Percentiles rank a stretch among this genome's conserved stretches.
Evolutionary conservation across 2,113 vertebrate genomes (phyloP).

Genomic region (Chelonoidis abingdonii): DNA sequence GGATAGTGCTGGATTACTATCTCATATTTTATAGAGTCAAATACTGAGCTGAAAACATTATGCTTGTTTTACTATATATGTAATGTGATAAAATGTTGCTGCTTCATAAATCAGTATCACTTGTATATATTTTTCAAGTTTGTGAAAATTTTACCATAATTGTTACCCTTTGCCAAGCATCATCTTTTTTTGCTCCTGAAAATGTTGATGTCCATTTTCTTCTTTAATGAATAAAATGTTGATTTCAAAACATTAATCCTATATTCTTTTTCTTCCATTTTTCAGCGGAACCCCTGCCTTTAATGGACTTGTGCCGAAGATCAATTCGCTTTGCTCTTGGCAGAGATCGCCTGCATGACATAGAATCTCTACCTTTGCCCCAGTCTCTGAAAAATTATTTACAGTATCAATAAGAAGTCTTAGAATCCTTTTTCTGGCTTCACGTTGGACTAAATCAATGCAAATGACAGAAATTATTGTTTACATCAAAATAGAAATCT

Average conservation of each 20-base stretch:
- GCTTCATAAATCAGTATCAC: not conserved
- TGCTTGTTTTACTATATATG: not conserved
- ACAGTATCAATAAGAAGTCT: slow-evolving; percentile 92
- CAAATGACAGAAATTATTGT: slow-evolving; percentile 78
- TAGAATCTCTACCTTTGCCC: slow-evolving; percentile 93
- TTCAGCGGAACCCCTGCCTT: slow-evolving; percentile 94
- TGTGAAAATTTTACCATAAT: not conserved
- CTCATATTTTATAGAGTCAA: not conserved
- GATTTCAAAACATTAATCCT: slow-evolving; percentile 16
- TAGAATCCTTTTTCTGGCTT: slow-evolving; percentile 60
- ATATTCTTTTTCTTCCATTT: slow-evolving; percentile 17
- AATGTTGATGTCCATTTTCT: not conserved
- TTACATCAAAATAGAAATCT: slow-evolving; percentile 81
- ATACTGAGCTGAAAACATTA: not conserved
- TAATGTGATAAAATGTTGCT: not conserved
- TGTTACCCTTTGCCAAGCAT: not conserved
- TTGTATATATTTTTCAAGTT: not conserved
- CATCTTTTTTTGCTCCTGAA: not conserved
- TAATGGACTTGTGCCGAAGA: slow-evolving; percentile 97
- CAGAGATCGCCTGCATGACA: slow-evolving; percentile 92
- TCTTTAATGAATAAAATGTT: slow-evolving; percentile 7
- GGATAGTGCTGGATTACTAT: not conserved
- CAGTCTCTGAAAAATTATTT: slow-evolving; percentile 97
- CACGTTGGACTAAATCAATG: slow-evolving; percentile 72
- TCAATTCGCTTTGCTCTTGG: slow-evolving; percentile 93